Base-by-base conservation (phyloP, 2,888 invertebrate species). In the Leucoptera coffeella region DNA sequence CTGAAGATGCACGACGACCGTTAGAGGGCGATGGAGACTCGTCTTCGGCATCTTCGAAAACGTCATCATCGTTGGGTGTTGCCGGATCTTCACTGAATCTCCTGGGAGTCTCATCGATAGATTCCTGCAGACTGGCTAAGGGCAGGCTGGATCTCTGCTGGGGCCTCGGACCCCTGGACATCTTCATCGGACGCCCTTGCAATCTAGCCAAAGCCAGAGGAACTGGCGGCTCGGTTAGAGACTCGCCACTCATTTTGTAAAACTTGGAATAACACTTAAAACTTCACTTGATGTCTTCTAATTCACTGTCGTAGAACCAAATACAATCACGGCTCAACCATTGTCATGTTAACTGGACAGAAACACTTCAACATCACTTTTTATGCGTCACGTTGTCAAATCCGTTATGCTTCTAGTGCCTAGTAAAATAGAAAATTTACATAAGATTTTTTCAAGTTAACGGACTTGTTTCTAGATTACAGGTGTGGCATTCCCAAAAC, bases 171-270 rank as follows among this genome's bases (percentile, higher is more conserved):
- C 45, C 67, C 37, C 50, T 54, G 32, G 42, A 45, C 38, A 41
- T 36, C 14, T 50, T 69, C 41, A 45, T 50, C 12, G 54, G 47
- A 38, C 57, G 67, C 32, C 57, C 27, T 33, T 30, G 31, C 26
- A 33, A 47, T 34, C 67, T 48, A 35, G 67, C 58, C 42, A 69
- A 46, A 29, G 69, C 65, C 46, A 69, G 41, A 28, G 69, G 64
- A 46, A 69, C 69, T 33, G 69, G 69, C 35, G 67, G 61, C 50
- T 69, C 67, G 29, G 65, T 64, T 40, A 69, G 32, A 27, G 67
- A 67, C 40, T 67, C 67, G 41, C 47, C 40, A 17, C 55, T 52
- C 50, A 59, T 69, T 39, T 36, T 26, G 35, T 65, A 83, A n/a
- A n/a, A n/a, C n/a, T n/a, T n/a, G n/a, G n/a, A 36, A 37, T 33